Conservation (phyloP, 2,113 vertebrate genomes). For the Crypturellus undulatus region DNA sequence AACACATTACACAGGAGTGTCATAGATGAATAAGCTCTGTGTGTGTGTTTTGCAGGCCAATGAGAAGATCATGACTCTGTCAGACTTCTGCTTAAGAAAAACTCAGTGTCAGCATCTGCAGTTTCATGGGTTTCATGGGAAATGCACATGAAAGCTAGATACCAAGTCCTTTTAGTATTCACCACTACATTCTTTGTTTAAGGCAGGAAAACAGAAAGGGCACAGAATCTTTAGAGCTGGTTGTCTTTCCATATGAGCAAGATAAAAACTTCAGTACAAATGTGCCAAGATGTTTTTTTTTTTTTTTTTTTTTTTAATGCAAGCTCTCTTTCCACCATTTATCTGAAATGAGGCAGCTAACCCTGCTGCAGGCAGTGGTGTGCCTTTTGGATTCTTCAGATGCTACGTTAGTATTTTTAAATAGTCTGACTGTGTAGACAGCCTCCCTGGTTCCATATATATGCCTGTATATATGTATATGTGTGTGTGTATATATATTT, state of each 20-base stretch:
- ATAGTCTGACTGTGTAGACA: neutral
- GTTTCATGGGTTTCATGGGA: neutral
- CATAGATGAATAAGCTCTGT: neutral
- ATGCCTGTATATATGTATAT: no score
- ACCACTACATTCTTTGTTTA: neutral
- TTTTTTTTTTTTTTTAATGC: neutral
- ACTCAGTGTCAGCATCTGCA: fast-evolving
- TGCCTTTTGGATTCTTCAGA: neutral
- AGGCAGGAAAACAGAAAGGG: neutral
- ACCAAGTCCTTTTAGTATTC: neutral
- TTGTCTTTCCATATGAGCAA: neutral
- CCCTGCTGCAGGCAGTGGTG: neutral
- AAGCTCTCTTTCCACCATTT: neutral
- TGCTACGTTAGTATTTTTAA: neutral
- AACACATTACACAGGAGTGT: neutral
- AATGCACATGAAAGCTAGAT: neutral
- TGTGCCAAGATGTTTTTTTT: neutral
- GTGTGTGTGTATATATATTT: no score
- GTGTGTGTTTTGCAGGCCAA: neutral
- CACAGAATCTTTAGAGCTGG: neutral
- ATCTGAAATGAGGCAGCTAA: neutral
- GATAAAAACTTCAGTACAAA: neutral
- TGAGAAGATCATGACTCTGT: neutral
- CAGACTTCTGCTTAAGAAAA: neutral
- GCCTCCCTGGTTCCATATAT: neutral